These are phyloP conservation scores for Cynopterus sphinx DNA, from an alignment of 2,797 vertebrate species.

Conservation along the genomic window DNA sequence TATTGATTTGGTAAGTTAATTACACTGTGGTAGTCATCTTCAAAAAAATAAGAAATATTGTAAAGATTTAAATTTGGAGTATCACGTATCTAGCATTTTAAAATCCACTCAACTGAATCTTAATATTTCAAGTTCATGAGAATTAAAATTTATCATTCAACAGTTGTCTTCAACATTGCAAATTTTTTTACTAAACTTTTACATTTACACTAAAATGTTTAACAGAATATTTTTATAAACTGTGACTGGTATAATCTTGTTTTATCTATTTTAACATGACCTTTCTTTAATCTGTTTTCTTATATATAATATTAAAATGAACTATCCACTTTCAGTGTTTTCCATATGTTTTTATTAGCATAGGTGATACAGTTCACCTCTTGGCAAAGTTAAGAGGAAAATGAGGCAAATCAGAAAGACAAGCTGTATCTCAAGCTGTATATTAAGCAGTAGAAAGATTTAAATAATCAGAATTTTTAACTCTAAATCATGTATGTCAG, in stretches of 20 bases:
- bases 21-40: background rate
- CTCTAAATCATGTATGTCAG: background rate
- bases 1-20: background rate
- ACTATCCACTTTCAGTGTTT: background rate
- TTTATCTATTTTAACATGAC: background rate
- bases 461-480: background rate
- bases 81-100: background rate
- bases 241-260: background rate
- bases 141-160: background rate
- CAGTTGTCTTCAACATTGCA: background rate
- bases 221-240: background rate
- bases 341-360: background rate
- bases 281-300: background rate
- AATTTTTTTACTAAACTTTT: constrained; percentile 15
- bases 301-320: background rate
- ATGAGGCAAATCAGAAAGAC: background rate
- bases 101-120: background rate
- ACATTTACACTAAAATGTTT: background rate
- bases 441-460: background rate
- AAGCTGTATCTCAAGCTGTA: background rate
- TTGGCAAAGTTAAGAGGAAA: background rate
- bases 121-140: background rate
- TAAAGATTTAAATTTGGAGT: background rate
- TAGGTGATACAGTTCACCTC: background rate
- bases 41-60: background rate